Evolutionary conservation across 2,888 invertebrate genomes (phyloP).

Genomic region (Leptopilina drosophilae): DNA sequence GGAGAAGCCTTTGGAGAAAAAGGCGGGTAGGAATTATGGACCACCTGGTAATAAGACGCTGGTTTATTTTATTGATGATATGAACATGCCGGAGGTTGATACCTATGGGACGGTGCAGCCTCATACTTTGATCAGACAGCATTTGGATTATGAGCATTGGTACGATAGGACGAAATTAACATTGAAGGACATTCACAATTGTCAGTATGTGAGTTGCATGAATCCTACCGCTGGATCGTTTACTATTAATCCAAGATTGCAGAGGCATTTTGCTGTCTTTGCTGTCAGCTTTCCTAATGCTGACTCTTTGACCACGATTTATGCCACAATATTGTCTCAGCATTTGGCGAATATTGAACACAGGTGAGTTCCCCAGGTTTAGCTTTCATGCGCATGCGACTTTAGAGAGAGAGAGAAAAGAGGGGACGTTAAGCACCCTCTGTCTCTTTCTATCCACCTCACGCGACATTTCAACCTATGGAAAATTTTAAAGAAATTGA

Average conservation of each 20-base stretch:
- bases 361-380: slow-evolving; percentile 77
- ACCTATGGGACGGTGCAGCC: slow-evolving; percentile 97
- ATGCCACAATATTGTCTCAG: slow-evolving; percentile 91
- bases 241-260: slow-evolving; percentile 95
- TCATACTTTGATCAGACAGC: slow-evolving; percentile 96
- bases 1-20: slow-evolving; percentile 97
- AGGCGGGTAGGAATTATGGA: slow-evolving; percentile 94
- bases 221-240: slow-evolving; percentile 99
- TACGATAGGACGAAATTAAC: slow-evolving; percentile 92
- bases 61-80: slow-evolving; percentile 97
- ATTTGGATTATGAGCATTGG: slow-evolving; percentile 98
- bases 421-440: too few species aligned
- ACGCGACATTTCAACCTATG: too few species aligned
- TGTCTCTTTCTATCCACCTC: too few species aligned
- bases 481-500: not conserved
- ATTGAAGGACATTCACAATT: slow-evolving; percentile 96
- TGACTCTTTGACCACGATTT: slow-evolving; percentile 92
- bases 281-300: slow-evolving; percentile 89
- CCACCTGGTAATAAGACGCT: slow-evolving; percentile 96
- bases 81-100: slow-evolving; percentile 98
- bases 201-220: slow-evolving; percentile 98
- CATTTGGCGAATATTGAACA: slow-evolving; percentile 90
- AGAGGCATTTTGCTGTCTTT: slow-evolving; percentile 93
- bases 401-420: too few species aligned
- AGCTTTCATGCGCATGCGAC: too few species aligned